Evolutionary conservation across 2,797 vertebrate genomes (phyloP).

Genomic region (Rachycentron canadum): DNA sequence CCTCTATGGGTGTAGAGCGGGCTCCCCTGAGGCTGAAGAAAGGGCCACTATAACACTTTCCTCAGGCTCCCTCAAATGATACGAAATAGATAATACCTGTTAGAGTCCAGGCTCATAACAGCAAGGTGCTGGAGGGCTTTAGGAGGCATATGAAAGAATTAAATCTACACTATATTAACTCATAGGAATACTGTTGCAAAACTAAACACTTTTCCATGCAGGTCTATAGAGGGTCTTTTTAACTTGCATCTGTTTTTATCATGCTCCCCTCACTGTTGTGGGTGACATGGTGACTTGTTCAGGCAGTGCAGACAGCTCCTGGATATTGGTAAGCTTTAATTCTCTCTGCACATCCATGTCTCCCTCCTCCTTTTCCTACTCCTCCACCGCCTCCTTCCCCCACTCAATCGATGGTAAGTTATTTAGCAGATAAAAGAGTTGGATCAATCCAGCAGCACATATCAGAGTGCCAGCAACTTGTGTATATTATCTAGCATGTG

Average conservation of each 20-base stretch:
- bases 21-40: constrained; percentile 72
- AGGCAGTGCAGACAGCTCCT: constrained; percentile 73
- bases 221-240: constrained; percentile 19
- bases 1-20: constrained; percentile 78
- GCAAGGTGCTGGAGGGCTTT: constrained; percentile 22
- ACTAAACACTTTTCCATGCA: constrained; percentile 20
- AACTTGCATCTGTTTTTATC: constrained; percentile 51
- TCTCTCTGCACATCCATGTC: constrained; percentile 76
- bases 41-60: constrained; percentile 66
- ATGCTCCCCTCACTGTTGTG: constrained; percentile 33
- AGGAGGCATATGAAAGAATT: constrained; percentile 31
- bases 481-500: constrained; percentile 69
- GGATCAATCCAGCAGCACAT: constrained; percentile 82
- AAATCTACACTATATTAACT: constrained; percentile 31
- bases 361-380: constrained; percentile 41
- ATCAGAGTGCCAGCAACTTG: constrained; percentile 79
- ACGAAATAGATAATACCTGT: constrained; percentile 77
- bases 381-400: constrained; percentile 46
- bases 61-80: constrained; percentile 64
- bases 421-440: constrained; percentile 86
- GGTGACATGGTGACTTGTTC: constrained; percentile 63
- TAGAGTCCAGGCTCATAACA: constrained; percentile 59
- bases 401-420: constrained; percentile 84
- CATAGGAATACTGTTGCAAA: constrained; percentile 14
- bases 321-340: constrained; percentile 79